phyloP scores from a whole-genome alignment of 2,113 vertebrate genomes.

The Macrotus californicus region DNA sequence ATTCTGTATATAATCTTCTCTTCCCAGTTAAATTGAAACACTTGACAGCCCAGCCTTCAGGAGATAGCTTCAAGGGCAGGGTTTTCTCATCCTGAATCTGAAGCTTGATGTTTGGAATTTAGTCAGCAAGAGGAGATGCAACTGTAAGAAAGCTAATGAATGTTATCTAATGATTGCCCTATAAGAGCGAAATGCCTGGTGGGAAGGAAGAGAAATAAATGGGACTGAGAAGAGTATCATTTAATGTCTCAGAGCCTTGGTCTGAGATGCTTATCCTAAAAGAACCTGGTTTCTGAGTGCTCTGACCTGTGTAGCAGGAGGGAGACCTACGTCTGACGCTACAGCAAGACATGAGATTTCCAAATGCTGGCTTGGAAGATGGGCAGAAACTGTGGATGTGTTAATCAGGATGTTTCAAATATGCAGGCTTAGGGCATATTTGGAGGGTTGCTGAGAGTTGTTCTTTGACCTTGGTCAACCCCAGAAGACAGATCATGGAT shows the following conservation, averaged over 20 bases:
- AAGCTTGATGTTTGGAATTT: neutral
- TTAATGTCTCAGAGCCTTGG: neutral
- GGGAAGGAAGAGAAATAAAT: neutral
- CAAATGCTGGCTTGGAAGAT: neutral
- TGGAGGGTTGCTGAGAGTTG: neutral
- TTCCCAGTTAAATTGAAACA: neutral
- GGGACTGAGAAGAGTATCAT: neutral
- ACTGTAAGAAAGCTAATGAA: neutral
- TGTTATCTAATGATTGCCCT: neutral
- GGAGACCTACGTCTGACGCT: neutral
- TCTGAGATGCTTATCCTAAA: neutral
- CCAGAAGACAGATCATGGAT: neutral
- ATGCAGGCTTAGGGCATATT: neutral
- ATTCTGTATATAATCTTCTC: neutral
- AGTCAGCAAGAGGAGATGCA: neutral
- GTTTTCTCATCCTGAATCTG: neutral
- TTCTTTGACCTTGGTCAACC: neutral
- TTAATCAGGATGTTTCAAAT: neutral
- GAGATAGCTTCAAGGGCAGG: neutral
- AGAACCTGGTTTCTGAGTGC: neutral
- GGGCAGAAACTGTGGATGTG: neutral
- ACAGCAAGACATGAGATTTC: neutral
- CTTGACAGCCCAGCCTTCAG: neutral
- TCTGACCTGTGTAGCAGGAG: neutral
- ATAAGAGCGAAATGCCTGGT: neutral